Evolutionary conservation across 2,113 vertebrate species (phyloP).

Genomic region (Protobothrops mucrosquamatus): DNA sequence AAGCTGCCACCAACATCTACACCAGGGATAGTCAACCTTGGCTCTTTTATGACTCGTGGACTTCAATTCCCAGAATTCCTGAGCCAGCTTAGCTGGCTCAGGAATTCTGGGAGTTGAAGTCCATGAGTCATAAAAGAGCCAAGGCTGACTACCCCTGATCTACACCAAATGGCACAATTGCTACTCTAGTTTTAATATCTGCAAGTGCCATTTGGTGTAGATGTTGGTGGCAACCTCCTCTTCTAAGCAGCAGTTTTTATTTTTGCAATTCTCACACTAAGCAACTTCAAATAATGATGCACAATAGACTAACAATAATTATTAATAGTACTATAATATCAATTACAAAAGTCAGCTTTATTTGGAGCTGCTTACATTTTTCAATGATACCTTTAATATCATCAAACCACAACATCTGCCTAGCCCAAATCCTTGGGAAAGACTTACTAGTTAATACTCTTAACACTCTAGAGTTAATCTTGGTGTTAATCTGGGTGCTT

Average conservation of each 20-base stretch:
- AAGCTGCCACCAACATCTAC: neutral
- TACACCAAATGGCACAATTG: neutral
- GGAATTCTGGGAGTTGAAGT: too few species aligned
- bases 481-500: neutral
- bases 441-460: neutral
- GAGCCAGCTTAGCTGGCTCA: too few species aligned
- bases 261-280: neutral
- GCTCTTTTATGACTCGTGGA: too few species aligned
- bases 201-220: neutral
- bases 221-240: neutral
- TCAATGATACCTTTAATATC: neutral
- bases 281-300: neutral
- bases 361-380: neutral
- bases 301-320: neutral
- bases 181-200: neutral
- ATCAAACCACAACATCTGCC: neutral
- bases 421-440: neutral
- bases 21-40: too few species aligned
- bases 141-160: too few species aligned
- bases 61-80: too few species aligned
- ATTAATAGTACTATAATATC: neutral
- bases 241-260: neutral
- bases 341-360: too few species aligned
- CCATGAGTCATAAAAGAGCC: too few species aligned
- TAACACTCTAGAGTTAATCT: neutral